Base-by-base conservation (phyloP, 1,140 invertebrate genomes). In the Polyergus mexicanus region DNA sequence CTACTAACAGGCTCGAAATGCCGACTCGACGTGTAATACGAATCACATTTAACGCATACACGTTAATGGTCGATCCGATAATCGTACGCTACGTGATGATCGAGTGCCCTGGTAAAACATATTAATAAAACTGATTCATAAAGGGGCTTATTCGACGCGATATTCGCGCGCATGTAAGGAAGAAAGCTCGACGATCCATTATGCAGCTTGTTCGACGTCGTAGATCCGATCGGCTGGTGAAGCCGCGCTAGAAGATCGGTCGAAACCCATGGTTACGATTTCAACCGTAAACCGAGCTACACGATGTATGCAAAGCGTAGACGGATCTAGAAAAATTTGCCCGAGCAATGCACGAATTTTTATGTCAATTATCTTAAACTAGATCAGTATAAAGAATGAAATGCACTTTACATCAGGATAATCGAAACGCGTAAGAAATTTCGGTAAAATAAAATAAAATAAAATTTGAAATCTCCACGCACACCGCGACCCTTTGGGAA, bases 61-160 rank as follows among this genome's bases (percentile, higher is more conserved):
- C 63, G 22, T 80, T 80, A 80, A 80, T 80, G 35, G 77, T 47
- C 56, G 63, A 80, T 69, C 35, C 65, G 77, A 80, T 69, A 80
- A 80, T 47, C 47, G 32, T 68, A 62, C 74, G 76, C 44, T 44
- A 54, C 13, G 32, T 69, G 32, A 80, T 80, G 77, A 80, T 80
- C 77, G 65, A 80, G 65, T 80, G 32, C 22, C 25, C 44, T 41
- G 77, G 63, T 56, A 80, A 80, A 80, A 80, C 77, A 69, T 80
- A 80, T 80, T 80, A 80, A 80, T 80, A 80, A 80, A 56, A 69
- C 77, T 80, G 77, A 80, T 80, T 80, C 77, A 80, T 80, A 69
- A 32, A 65, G 41, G 75, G 22, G 47, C 16, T 44, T 69, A 80
- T 38, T 35, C 47, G 51, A 80, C 77, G 65, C n/a, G 77, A 80